Conservation (phyloP, 2,888 invertebrate genomes). For the Lingula anatina region DNA sequence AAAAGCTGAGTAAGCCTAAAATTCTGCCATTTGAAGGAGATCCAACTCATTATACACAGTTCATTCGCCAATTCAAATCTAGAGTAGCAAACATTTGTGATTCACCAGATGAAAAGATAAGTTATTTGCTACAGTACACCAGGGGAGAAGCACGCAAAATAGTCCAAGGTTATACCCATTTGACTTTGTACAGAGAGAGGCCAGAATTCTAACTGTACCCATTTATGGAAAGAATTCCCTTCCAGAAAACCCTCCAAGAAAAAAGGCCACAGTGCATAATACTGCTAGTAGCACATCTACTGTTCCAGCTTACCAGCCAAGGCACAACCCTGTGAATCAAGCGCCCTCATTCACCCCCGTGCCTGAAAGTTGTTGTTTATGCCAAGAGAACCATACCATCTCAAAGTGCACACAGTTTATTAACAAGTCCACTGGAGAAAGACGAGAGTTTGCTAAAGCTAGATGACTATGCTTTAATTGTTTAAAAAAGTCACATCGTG, state of each 20-base stretch:
- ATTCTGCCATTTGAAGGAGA: neutral
- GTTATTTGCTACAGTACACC: neutral
- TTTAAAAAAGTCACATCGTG: neutral
- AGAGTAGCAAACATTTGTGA: neutral
- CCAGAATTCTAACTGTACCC: conserved; percentile 8
- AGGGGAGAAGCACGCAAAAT: neutral
- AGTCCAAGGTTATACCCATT: conserved; percentile 9
- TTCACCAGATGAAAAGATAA: neutral
- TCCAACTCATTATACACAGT: neutral
- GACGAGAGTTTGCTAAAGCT: too few relatives aligned
- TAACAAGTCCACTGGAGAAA: neutral
- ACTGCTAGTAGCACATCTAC: too few relatives aligned
- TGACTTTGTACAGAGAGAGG: conserved; percentile 7
- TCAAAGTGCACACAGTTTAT: neutral
- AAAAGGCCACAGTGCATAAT: too few relatives aligned
- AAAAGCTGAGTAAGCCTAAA: neutral
- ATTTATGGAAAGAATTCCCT: conserved; percentile 10
- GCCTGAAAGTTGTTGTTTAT: too few relatives aligned
- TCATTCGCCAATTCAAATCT: neutral
- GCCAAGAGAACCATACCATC: too few relatives aligned
- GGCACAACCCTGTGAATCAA: too few relatives aligned
- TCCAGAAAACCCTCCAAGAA: too few relatives aligned
- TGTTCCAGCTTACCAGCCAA: too few relatives aligned
- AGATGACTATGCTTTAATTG: neutral
- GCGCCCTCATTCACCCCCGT: too few relatives aligned